Evolutionary conservation across 2,888 invertebrate species (phyloP).

Genomic region (Hyposoter didymator): DNA sequence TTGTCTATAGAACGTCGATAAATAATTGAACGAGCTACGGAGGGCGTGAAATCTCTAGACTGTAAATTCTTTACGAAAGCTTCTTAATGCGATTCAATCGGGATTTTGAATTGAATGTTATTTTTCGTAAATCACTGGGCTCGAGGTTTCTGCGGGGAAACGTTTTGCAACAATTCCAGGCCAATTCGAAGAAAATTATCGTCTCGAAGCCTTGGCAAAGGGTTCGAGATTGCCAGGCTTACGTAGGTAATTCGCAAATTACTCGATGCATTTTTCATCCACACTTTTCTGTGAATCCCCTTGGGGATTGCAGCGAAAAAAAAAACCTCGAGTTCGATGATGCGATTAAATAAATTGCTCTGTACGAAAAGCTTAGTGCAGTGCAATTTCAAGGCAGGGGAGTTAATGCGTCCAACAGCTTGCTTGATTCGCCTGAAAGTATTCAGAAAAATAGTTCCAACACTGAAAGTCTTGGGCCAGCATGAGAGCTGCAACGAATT

Average conservation of each 20-base stretch:
- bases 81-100: background rate
- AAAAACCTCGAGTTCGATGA: constrained; percentile 7
- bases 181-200: background rate
- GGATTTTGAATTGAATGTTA: background rate
- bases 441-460: background rate
- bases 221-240: background rate
- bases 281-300: background rate
- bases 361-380: background rate
- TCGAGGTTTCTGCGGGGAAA: background rate
- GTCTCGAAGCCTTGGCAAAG: background rate
- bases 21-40: constrained; percentile 37
- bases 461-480: background rate
- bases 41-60: background rate
- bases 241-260: background rate
- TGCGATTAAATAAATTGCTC: constrained; percentile 42
- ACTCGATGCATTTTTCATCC: background rate
- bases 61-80: constrained; percentile 1
- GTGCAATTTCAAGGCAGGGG: constrained; percentile 17
- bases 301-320: background rate
- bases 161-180: background rate
- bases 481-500: constrained; percentile 7
- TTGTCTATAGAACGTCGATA: constrained; percentile 4
- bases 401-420: background rate
- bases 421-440: background rate
- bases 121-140: background rate